These are phyloP conservation scores for Rhinopithecus roxellana DNA, from an alignment of 2,113 vertebrate genomes.

Conservation along the genomic window DNA sequence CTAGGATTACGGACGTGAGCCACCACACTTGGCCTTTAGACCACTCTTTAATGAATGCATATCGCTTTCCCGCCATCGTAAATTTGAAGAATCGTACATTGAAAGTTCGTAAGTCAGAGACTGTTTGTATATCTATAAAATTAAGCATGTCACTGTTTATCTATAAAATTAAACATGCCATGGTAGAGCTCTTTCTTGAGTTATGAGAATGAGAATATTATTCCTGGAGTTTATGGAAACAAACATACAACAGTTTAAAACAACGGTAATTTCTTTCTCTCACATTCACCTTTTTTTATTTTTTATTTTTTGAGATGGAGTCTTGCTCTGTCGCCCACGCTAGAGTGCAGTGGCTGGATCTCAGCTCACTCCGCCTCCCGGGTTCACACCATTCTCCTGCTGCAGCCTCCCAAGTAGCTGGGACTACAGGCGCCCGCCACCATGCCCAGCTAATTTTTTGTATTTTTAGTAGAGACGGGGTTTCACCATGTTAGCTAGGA, in stretches of 20 bases:
- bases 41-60: not conserved
- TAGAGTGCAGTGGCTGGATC: too few relatives aligned
- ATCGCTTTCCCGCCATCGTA: not conserved
- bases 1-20: too few relatives aligned
- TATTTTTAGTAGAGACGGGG: too few relatives aligned
- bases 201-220: not conserved
- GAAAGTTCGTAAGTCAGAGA: not conserved
- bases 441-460: too few relatives aligned
- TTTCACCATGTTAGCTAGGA: too few relatives aligned
- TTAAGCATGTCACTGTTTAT: not conserved
- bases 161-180: not conserved
- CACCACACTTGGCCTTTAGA: too few relatives aligned
- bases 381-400: too few relatives aligned
- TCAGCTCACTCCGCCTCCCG: too few relatives aligned
- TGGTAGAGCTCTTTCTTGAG: not conserved
- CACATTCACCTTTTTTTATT: not conserved
- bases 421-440: too few relatives aligned
- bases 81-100: not conserved
- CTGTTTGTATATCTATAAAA: not conserved
- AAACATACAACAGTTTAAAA: not conserved
- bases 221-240: not conserved
- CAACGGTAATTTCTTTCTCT: not conserved
- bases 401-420: too few relatives aligned
- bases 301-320: too few relatives aligned
- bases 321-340: too few relatives aligned